These are phyloP conservation scores for Tachuris rubrigastra DNA, from an alignment of 2,113 vertebrate genomes.

Conservation along the genomic window DNA sequence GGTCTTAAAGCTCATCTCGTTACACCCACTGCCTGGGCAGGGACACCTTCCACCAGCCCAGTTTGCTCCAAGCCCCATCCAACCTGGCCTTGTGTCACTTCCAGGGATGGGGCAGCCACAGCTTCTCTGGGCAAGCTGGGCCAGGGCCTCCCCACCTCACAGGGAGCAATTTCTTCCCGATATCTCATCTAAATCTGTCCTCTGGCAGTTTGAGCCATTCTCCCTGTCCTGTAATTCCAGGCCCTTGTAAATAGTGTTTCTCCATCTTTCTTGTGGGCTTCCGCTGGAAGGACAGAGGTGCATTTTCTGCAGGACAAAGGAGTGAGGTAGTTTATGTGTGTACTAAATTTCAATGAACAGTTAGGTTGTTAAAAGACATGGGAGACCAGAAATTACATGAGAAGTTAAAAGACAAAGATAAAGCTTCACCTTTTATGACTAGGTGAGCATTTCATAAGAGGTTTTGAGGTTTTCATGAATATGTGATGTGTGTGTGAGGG, in stretches of 20 bases:
- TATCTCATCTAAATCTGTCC: not conserved
- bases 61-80: not conserved
- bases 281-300: not conserved
- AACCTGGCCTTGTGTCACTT: not conserved
- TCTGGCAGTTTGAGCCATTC: not conserved
- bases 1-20: accelerated
- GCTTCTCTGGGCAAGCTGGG: not conserved
- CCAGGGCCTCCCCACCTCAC: not conserved
- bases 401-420: not conserved
- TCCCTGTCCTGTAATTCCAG: accelerated
- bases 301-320: not conserved
- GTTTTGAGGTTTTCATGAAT: not conserved
- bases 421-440: not conserved
- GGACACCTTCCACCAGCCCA: not conserved
- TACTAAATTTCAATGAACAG: not conserved
- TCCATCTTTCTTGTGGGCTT: not conserved
- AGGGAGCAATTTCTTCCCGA: not conserved
- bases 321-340: not conserved
- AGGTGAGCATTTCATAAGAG: not conserved
- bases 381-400: not conserved
- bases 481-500: not conserved
- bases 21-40: not conserved
- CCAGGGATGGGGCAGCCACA: not conserved
- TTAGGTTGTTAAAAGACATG: not conserved
- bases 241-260: accelerated